These are phyloP conservation scores for Pyrochroa serraticornis DNA, from an alignment of 2,888 invertebrate genomes.

Conservation along the genomic window DNA sequence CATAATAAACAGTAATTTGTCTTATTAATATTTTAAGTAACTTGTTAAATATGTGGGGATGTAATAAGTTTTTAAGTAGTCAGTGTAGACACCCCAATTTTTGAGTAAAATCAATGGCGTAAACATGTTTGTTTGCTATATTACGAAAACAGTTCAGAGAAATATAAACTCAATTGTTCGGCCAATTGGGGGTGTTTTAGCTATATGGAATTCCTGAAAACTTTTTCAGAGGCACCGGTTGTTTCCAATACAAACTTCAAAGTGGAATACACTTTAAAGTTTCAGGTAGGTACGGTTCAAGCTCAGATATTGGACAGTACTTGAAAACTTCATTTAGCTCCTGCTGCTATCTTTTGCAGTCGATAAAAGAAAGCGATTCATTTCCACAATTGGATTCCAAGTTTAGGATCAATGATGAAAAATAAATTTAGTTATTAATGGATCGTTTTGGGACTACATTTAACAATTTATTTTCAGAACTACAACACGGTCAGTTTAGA, in stretches of 20 bases:
- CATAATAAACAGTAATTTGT: too few species aligned
- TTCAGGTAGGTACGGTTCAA: constrained; percentile 13
- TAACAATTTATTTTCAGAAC: constrained; percentile 36
- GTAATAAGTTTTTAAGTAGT: too few species aligned
- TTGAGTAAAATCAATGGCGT: constrained; percentile 9
- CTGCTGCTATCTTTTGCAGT: not conserved
- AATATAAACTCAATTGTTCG: constrained; percentile 22
- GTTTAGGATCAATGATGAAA: not conserved
- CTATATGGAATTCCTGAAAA: constrained; percentile 25
- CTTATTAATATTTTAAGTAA: too few species aligned
- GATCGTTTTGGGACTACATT: not conserved
- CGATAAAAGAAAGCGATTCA: not conserved
- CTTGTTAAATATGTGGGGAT: too few species aligned
- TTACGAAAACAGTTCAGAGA: constrained; percentile 11
- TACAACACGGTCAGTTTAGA: constrained; percentile 35
- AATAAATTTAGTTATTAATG: too few species aligned
- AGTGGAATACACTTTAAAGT: constrained; percentile 28
- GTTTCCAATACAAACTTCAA: constrained; percentile 30
- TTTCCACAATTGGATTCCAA: not conserved
- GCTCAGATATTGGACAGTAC: constrained; percentile 27
- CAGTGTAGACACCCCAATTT: too few species aligned
- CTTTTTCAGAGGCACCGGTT: constrained; percentile 27
- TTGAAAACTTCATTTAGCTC: constrained; percentile 26
- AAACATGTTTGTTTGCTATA: constrained; percentile 15
- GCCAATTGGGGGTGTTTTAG: constrained; percentile 19